These are phyloP conservation scores for Falco novaeseelandiae DNA, from an alignment of 2,797 vertebrate genomes.

Conservation along the genomic window DNA sequence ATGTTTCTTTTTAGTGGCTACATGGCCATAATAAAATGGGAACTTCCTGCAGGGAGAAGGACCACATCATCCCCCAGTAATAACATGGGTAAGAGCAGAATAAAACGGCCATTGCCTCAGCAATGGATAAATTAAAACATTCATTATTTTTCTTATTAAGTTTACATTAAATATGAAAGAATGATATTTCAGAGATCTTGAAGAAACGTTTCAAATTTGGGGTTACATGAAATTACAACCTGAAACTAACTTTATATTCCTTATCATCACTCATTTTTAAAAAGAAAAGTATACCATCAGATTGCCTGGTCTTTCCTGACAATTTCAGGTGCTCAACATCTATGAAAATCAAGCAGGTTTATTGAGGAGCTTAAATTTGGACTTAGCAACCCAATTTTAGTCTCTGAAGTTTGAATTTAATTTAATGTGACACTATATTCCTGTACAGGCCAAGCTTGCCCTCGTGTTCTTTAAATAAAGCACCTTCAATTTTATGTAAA, in stretches of 20 bases:
- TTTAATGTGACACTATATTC: conserved; percentile 57
- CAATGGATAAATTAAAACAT: not conserved
- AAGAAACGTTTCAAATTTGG: not conserved
- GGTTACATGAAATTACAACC: not conserved
- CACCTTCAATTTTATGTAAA: conserved; percentile 70
- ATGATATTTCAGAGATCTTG: not conserved
- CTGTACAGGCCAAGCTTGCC: conserved; percentile 43
- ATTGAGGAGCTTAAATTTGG: conserved; percentile 48
- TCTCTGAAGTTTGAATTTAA: conserved; percentile 55
- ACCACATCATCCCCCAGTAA: not conserved
- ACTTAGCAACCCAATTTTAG: conserved; percentile 59
- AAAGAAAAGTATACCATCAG: not conserved
- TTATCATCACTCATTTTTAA: not conserved
- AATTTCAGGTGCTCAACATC: not conserved
- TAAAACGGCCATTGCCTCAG: not conserved
- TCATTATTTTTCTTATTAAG: not conserved
- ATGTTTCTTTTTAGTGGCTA: not conserved
- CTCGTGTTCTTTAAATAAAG: conserved; percentile 64
- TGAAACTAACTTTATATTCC: not conserved
- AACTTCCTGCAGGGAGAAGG: not conserved
- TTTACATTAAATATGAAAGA: not conserved
- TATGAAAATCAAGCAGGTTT: conserved; percentile 39
- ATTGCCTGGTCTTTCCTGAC: not conserved
- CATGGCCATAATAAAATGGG: not conserved
- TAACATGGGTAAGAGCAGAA: not conserved